These are phyloP conservation scores for Drosophila hydei DNA, from an alignment of 1,140 invertebrate genomes.

Conservation along the genomic window DNA sequence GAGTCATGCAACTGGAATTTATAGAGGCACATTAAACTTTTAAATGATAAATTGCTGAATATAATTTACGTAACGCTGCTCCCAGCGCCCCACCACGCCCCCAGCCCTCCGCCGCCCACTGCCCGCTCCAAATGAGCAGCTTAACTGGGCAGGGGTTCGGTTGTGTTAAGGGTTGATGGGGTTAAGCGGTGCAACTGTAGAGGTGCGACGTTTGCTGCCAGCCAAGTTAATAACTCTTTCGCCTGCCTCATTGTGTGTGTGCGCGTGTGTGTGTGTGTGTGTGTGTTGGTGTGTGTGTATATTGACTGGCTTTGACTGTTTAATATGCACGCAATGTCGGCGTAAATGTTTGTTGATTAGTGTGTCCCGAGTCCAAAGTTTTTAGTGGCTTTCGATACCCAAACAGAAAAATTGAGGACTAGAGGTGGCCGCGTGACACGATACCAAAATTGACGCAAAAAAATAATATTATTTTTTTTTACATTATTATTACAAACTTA, in stretches of 20 bases:
- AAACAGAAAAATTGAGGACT: slow-evolving; percentile 10
- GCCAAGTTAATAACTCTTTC: slow-evolving; percentile 78
- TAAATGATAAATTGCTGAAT: slow-evolving; percentile 81
- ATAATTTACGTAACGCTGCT: slow-evolving; percentile 69
- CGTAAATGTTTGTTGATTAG: slow-evolving; percentile 82
- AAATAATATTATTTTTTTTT: too few relatives aligned
- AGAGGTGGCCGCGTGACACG: slow-evolving; percentile 1
- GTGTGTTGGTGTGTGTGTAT: slow-evolving; percentile 1
- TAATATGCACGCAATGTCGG: slow-evolving; percentile 82
- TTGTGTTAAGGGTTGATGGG: background rate
- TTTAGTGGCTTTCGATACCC: slow-evolving; percentile 73
- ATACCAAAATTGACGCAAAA: background rate
- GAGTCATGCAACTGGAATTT: slow-evolving; percentile 79
- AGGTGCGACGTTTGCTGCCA: slow-evolving; percentile 39
- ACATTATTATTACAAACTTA: too few relatives aligned
- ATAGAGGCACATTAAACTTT: slow-evolving; percentile 82
- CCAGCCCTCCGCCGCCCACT: background rate
- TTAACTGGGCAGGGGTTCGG: background rate
- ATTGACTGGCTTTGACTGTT: slow-evolving; percentile 49
- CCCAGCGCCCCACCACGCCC: background rate
- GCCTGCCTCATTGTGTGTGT: slow-evolving; percentile 32
- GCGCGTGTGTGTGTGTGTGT: slow-evolving; percentile 7
- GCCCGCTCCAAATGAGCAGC: slow-evolving; percentile 37
- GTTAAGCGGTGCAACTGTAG: slow-evolving; percentile 16
- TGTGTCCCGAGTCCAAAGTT: slow-evolving; percentile 77